A percentile compares a stretch with the other conserved stretches of the same genome.
These are phyloP conservation scores for Apocheima hispidaria DNA, from an alignment of 2,888 invertebrate genomes.

Conservation along the genomic window DNA sequence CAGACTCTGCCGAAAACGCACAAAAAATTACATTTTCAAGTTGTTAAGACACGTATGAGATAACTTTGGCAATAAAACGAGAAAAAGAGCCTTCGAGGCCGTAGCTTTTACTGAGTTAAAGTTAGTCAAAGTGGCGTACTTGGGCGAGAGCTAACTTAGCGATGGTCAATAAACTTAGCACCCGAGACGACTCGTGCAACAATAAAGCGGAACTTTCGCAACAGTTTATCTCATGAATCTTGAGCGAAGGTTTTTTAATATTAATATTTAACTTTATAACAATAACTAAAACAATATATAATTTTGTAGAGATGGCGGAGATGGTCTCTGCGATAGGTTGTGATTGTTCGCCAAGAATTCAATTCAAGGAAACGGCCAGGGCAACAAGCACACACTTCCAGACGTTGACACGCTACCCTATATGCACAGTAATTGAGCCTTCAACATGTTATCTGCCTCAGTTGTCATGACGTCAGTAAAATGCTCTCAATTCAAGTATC, in stretches of 20 bases:
- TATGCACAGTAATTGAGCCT: slow-evolving; percentile 67
- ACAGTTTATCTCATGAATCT: slow-evolving; percentile 66
- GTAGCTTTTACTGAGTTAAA: slow-evolving; percentile 77
- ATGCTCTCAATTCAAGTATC: slow-evolving; percentile 45
- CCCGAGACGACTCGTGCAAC: slow-evolving; percentile 63
- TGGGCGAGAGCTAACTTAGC: slow-evolving; percentile 68
- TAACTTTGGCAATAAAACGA: slow-evolving; percentile 81
- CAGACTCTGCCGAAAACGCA: slow-evolving; percentile 41
- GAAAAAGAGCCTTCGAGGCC: slow-evolving; percentile 72
- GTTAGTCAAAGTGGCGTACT: slow-evolving; percentile 77
- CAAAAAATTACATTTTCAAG: slow-evolving; percentile 65
- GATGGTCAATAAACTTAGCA: slow-evolving; percentile 79
- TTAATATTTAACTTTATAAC: slow-evolving; percentile 49
- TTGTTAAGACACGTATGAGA: slow-evolving; percentile 76
- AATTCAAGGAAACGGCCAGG: slow-evolving; percentile 55
- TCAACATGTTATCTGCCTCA: slow-evolving; percentile 64
- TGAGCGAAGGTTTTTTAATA: slow-evolving; percentile 58
- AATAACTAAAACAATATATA: slow-evolving; percentile 38
- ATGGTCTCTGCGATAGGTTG: slow-evolving; percentile 34
- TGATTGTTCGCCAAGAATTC: slow-evolving; percentile 71
- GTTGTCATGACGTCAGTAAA: slow-evolving; percentile 48
- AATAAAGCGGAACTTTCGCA: slow-evolving; percentile 67
- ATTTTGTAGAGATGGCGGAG: slow-evolving; percentile 30
- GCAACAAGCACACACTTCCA: slow-evolving; percentile 58
- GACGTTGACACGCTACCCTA: slow-evolving; percentile 51